These are phyloP conservation scores for Creontiades dilutus DNA, from an alignment of 2,888 invertebrate genomes.

Conservation along the genomic window DNA sequence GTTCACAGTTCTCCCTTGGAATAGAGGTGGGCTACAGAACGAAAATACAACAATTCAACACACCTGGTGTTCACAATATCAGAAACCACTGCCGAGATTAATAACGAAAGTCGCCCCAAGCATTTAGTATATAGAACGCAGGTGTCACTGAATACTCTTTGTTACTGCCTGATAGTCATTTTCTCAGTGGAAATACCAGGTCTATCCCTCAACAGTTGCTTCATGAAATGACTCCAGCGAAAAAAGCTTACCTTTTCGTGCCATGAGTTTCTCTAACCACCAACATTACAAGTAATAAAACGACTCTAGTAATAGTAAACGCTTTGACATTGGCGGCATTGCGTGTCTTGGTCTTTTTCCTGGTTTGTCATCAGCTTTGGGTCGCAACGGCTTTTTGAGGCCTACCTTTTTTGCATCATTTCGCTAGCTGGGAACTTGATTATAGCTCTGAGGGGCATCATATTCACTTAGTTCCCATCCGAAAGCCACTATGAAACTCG, in stretches of 20 bases:
- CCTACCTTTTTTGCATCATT: neutral
- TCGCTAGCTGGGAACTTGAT: neutral
- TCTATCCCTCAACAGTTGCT: conserved; percentile 8
- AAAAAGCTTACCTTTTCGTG: conserved; percentile 19
- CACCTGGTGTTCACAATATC: no score
- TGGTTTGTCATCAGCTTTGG: conserved; percentile 9
- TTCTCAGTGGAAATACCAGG: neutral
- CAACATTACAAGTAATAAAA: conserved; percentile 19
- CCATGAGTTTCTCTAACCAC: conserved; percentile 19
- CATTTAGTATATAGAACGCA: no score
- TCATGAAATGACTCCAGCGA: conserved; percentile 13
- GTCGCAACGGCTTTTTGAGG: neutral
- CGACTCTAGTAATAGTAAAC: conserved; percentile 16
- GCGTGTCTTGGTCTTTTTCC: conserved; percentile 19
- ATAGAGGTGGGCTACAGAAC: no score
- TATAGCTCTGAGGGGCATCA: neutral
- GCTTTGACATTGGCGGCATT: conserved; percentile 14
- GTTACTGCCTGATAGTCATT: no score
- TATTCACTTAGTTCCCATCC: no score
- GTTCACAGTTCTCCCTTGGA: no score
- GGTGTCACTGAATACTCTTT: no score
- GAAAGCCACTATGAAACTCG: no score
- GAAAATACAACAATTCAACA: no score
- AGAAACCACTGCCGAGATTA: no score
- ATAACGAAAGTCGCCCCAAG: no score